phyloP scores from a whole-genome alignment of 2,797 vertebrate genomes.

The Hippopotamyrus pictus region DNA sequence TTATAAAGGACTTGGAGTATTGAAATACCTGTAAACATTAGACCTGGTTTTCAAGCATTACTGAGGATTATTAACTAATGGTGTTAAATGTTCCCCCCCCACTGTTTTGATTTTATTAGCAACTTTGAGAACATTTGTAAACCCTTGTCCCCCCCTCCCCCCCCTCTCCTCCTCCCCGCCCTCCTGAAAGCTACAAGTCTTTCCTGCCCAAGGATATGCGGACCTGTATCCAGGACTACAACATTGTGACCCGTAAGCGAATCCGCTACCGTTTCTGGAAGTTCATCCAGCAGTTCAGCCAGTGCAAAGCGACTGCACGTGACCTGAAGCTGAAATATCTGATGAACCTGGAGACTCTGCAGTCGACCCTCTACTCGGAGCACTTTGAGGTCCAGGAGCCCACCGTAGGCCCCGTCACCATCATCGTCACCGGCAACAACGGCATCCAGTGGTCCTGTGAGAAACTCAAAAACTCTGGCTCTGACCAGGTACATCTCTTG shows the following conservation, averaged over 20 bases:
- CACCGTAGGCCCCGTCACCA: conserved; percentile 63
- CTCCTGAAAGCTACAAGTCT: conserved; percentile 80
- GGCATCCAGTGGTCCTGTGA: conserved; percentile 82
- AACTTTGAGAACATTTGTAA: not conserved
- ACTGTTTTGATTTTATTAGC: not conserved
- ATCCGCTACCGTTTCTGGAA: conserved; percentile 87
- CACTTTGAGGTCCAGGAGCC: conserved; percentile 80
- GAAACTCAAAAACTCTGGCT: conserved; percentile 60
- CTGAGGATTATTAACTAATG: not conserved
- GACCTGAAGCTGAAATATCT: conserved; percentile 94
- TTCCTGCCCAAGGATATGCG: conserved; percentile 81
- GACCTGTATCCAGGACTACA: conserved; percentile 82
- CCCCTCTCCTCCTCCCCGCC: not conserved
- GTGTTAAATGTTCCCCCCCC: not conserved
- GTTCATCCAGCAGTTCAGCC: conserved; percentile 88
- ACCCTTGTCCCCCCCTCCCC: not conserved
- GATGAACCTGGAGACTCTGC: conserved; percentile 86
- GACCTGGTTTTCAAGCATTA: not conserved
- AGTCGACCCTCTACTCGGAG: conserved; percentile 82
- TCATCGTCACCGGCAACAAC: conserved; percentile 79
- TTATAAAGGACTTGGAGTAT: not conserved
- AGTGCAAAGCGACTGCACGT: conserved; percentile 79
- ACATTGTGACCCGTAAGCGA: conserved; percentile 87
- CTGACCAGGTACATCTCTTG: conserved; percentile 61
- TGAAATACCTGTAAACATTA: not conserved